Percentiles rank a stretch among this genome's conserved stretches.
Evolutionary conservation across 1,140 invertebrate genomes (phyloP).

Genomic region (Bombus sibiricus): DNA sequence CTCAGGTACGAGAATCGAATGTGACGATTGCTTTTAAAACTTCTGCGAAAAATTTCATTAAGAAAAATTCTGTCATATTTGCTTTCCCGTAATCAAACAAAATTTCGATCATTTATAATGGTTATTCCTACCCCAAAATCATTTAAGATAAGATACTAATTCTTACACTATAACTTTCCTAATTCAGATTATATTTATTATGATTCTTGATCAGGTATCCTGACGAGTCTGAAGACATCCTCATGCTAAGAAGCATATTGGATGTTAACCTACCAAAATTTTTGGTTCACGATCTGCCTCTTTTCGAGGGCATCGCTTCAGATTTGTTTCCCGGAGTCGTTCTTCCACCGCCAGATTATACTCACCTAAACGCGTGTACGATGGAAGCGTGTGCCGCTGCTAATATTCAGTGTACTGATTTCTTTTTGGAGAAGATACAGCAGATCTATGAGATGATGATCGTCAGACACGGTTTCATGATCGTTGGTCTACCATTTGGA

Average conservation of each 20-base stretch:
- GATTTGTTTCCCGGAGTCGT: slow-evolving; percentile 94
- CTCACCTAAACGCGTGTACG: slow-evolving; percentile 83
- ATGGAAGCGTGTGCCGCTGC: slow-evolving; percentile 87
- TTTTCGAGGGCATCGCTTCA: slow-evolving; percentile 94
- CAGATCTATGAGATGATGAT: slow-evolving; percentile 99
- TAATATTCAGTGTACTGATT: slow-evolving; percentile 93
- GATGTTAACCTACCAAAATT: slow-evolving; percentile 98
- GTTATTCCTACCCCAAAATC: no score
- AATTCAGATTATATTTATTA: neutral
- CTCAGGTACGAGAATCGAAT: slow-evolving; percentile 86
- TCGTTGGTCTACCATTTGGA: slow-evolving; percentile 95
- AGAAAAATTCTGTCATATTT: no score
- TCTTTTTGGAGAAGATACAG: slow-evolving; percentile 95
- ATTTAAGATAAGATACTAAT: neutral
- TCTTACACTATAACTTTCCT: neutral
- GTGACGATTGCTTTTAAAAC: neutral
- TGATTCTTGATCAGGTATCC: slow-evolving; percentile 89
- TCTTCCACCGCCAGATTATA: slow-evolving; percentile 89
- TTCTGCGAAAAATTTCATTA: neutral
- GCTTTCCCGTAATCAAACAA: no score
- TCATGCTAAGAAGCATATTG: slow-evolving; percentile 94
- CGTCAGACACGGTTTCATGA: slow-evolving; percentile 94
- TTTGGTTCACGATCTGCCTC: slow-evolving; percentile 92
- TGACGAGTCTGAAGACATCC: slow-evolving; percentile 91
- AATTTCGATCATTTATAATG: no score